Conservation (phyloP, 2,113 vertebrate species). For the Chunga burmeisteri region DNA sequence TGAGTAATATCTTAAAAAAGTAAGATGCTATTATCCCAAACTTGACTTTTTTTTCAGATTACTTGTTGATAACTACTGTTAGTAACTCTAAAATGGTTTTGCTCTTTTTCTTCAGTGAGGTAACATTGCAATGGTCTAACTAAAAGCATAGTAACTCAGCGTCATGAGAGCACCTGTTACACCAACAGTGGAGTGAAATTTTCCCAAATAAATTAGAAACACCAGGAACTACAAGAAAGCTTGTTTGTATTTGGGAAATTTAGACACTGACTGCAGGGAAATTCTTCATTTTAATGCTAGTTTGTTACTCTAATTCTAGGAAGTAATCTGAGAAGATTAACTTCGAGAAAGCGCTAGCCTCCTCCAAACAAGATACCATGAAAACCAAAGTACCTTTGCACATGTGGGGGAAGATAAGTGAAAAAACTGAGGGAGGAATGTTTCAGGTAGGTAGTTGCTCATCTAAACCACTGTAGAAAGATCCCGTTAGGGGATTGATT, state of each 20-base stretch:
- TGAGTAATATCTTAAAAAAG: background rate
- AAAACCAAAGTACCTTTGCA: background rate
- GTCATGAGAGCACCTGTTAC: fast-evolving
- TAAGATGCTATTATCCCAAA: background rate
- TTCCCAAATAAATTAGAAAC: background rate
- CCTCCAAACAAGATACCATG: background rate
- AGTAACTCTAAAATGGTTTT: background rate
- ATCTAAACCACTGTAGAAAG: background rate
- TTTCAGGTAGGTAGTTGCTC: background rate
- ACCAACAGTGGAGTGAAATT: background rate
- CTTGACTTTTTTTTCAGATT: background rate
- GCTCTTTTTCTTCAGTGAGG: background rate
- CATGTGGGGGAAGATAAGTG: background rate
- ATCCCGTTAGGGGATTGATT: fast-evolving
- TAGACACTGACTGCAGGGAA: background rate
- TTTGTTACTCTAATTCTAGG: background rate
- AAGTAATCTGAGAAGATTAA: background rate
- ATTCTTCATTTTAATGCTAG: background rate
- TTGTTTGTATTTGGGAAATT: background rate
- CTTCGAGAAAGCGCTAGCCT: background rate
- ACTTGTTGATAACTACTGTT: background rate
- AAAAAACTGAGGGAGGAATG: background rate
- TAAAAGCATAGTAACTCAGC: background rate
- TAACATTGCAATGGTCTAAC: background rate
- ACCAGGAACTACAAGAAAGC: background rate